Percentiles rank a stretch among this genome's conserved stretches.
phyloP scores from a whole-genome alignment of 2,888 invertebrate genomes.

The Nematopogon swammerdamellus region DNA sequence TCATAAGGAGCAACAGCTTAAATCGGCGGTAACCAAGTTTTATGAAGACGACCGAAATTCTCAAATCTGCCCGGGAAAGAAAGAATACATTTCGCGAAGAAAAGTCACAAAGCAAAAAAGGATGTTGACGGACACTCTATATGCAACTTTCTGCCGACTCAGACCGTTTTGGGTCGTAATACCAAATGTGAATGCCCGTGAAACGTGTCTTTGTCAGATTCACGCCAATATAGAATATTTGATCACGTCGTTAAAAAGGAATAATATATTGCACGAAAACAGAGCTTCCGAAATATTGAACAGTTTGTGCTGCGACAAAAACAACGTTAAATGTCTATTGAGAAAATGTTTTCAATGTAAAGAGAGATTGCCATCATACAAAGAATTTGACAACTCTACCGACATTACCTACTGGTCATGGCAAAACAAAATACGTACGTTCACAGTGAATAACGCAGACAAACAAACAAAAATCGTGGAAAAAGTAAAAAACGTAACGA shows the following conservation, averaged over 20 bases:
- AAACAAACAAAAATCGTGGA: constrained; percentile 5
- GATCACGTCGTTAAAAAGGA: constrained; percentile 4
- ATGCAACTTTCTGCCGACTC: constrained; percentile 5
- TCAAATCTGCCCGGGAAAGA: constrained; percentile 7
- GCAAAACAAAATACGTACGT: constrained; percentile 3
- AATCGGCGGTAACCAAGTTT: constrained; percentile 6
- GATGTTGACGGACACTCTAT: constrained; percentile 5
- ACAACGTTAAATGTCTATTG: constrained; percentile 3
- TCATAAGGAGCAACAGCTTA: constrained; percentile 3
- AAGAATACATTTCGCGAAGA: constrained; percentile 4
- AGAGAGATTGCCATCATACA: constrained; percentile 1
- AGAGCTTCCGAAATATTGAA: no score
- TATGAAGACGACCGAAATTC: constrained; percentile 10
- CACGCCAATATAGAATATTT: constrained; percentile 3
- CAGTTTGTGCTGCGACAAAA: constrained; percentile 3
- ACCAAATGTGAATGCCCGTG: constrained; percentile 6
- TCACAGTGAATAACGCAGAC: constrained; percentile 4
- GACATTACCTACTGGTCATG: background rate
- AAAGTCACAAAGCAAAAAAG: constrained; percentile 5
- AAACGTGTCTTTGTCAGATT: constrained; percentile 6
- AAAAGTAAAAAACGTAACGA: constrained; percentile 2
- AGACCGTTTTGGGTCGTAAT: constrained; percentile 4
- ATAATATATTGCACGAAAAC: constrained; percentile 4
- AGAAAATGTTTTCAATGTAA: constrained; percentile 3
- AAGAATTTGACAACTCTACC: background rate